phyloP scores from a whole-genome alignment of 2,797 vertebrate genomes.

The Cirrhinus molitorella region DNA sequence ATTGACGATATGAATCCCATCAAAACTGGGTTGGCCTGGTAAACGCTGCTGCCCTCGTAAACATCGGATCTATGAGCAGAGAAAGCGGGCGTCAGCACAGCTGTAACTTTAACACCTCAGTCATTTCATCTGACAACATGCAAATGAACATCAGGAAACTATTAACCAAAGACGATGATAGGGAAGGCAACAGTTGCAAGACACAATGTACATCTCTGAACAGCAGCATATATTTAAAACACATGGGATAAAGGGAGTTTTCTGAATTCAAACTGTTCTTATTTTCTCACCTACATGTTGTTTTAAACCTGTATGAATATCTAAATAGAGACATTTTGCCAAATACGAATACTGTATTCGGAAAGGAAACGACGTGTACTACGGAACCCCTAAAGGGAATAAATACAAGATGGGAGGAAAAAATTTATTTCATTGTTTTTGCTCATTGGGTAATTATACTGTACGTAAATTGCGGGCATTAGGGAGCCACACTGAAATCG shows the following conservation, averaged over 20 bases:
- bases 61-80: conserved; percentile 86
- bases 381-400: no score
- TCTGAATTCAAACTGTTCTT: background rate
- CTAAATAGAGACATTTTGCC: background rate
- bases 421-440: no score
- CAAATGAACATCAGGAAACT: background rate
- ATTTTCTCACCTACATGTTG: background rate
- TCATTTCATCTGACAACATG: background rate
- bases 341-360: background rate
- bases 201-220: conserved; percentile 3
- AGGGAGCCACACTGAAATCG: no score
- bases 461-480: no score
- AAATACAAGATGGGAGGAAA: no score
- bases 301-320: background rate
- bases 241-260: conserved; percentile 15
- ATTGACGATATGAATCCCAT: conserved; percentile 95
- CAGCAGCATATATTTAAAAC: background rate
- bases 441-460: no score
- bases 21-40: conserved; percentile 86
- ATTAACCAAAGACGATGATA: background rate
- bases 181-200: background rate
- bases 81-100: background rate
- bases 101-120: background rate
- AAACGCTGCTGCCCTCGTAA: conserved; percentile 88
- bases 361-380: no score